Percentiles rank a stretch among this genome's conserved stretches.
Conservation (phyloP, 2,888 invertebrate genomes). For the Cylindroiulus punctatus region DNA sequence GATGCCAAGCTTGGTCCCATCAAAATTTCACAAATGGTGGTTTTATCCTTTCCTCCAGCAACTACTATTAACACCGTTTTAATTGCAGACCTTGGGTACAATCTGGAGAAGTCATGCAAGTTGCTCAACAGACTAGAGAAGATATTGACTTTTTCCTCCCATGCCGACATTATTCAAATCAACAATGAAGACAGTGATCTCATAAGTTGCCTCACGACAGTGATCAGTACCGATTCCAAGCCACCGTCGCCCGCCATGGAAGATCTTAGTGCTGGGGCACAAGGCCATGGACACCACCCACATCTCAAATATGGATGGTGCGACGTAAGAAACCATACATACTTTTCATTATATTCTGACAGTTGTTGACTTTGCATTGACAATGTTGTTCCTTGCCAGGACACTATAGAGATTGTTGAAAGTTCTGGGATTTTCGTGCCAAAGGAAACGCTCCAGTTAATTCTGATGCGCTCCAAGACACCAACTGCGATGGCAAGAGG, state of each 20-base stretch:
- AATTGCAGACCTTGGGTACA: conserved; percentile 6
- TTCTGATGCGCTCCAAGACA: not conserved
- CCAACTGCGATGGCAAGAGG: not conserved
- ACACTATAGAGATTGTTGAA: not conserved
- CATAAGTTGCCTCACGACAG: not conserved
- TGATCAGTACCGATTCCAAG: conserved; percentile 3
- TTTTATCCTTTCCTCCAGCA: not conserved
- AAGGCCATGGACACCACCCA: not conserved
- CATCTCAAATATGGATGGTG: not conserved
- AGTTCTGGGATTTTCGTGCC: not conserved
- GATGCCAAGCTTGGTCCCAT: not conserved
- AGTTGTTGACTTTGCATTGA: not conserved
- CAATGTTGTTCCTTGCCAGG: not conserved
- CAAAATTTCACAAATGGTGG: too few relatives aligned
- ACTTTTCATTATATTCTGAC: too few relatives aligned
- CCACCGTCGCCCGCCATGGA: not conserved
- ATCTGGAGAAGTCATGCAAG: conserved; percentile 30
- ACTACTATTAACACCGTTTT: not conserved
- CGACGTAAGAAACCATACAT: not conserved
- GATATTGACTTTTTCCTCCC: conserved; percentile 28
- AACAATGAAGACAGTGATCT: not conserved
- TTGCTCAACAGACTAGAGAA: conserved; percentile 24
- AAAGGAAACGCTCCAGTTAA: not conserved
- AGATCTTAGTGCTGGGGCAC: not conserved
- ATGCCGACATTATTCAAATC: not conserved